Percentiles rank a stretch among this genome's conserved stretches.
phyloP scores from a whole-genome alignment of 2,113 vertebrate genomes.

The Crotalus tigris region DNA sequence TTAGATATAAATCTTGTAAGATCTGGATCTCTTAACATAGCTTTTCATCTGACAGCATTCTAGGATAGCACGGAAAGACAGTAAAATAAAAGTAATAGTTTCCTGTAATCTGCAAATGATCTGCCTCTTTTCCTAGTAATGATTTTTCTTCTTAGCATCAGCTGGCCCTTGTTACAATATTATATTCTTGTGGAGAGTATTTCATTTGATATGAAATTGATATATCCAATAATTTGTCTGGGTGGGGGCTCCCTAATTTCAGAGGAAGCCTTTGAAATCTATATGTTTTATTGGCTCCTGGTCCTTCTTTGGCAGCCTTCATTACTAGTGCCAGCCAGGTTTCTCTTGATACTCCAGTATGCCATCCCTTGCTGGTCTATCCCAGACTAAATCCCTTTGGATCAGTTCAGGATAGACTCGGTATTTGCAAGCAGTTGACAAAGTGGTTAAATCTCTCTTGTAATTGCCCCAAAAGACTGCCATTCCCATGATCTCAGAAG shows the following conservation, averaged over 20 bases:
- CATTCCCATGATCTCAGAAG: neutral
- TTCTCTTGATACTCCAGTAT: neutral
- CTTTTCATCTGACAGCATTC: neutral
- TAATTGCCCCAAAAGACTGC: neutral
- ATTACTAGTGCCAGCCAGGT: neutral
- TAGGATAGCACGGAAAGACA: neutral
- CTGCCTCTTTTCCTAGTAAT: neutral
- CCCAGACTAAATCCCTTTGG: neutral
- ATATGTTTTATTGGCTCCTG: neutral
- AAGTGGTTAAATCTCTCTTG: neutral
- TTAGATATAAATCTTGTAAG: neutral
- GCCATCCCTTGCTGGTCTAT: neutral
- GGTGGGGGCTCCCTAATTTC: neutral
- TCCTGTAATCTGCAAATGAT: neutral
- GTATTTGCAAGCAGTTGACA: neutral
- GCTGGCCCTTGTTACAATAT: neutral
- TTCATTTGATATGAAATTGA: neutral
- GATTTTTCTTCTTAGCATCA: neutral
- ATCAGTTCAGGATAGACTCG: neutral
- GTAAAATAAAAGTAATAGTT: neutral
- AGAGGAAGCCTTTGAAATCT: neutral
- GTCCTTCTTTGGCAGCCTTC: neutral
- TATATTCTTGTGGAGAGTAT: neutral
- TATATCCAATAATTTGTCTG: neutral
- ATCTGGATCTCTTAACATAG: neutral